Evolutionary conservation across 2,888 invertebrate species (phyloP).

Genomic region (Oasisia sp.): DNA sequence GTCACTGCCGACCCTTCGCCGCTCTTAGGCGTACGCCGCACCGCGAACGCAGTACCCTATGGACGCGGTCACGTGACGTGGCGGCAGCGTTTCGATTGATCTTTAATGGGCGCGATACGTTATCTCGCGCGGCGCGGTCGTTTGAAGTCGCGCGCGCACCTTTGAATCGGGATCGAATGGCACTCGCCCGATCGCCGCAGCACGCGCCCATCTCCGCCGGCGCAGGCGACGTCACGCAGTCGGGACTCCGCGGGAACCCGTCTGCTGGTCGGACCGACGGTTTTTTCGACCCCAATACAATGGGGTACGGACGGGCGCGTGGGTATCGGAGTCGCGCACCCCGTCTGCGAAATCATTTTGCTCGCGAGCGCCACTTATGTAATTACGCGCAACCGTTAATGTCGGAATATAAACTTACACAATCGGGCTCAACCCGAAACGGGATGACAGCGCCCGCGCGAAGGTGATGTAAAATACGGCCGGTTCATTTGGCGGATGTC

Average conservation of each 20-base stretch:
- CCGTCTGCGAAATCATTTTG: not conserved
- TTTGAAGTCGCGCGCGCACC: not conserved
- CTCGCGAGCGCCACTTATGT: not conserved
- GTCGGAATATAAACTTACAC: slow-evolving; percentile 17
- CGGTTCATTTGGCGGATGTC: not conserved
- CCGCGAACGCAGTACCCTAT: slow-evolving; percentile 8
- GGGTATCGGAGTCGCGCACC: not conserved
- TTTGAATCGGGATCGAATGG: slow-evolving; percentile 7
- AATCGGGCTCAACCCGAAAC: not conserved
- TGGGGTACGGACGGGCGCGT: not conserved
- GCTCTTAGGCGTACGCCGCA: not conserved
- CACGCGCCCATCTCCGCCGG: not conserved
- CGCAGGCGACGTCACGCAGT: not conserved
- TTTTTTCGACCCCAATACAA: not conserved
- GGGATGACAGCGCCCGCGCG: not conserved
- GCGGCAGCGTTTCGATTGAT: slow-evolving; percentile 3
- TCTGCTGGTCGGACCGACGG: not conserved
- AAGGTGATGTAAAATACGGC: not conserved
- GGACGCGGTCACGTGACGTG: not conserved
- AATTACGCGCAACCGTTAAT: slow-evolving; percentile 5
- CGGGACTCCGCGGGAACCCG: not conserved
- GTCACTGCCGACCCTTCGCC: not conserved
- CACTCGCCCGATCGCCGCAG: not conserved
- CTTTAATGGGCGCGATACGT: slow-evolving; percentile 6
- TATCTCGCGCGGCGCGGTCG: not conserved